Evolutionary conservation across 2,888 invertebrate genomes (phyloP), one percentile per base, ranked within the genome.

Genomic region (Machimus atricapillus): DNA sequence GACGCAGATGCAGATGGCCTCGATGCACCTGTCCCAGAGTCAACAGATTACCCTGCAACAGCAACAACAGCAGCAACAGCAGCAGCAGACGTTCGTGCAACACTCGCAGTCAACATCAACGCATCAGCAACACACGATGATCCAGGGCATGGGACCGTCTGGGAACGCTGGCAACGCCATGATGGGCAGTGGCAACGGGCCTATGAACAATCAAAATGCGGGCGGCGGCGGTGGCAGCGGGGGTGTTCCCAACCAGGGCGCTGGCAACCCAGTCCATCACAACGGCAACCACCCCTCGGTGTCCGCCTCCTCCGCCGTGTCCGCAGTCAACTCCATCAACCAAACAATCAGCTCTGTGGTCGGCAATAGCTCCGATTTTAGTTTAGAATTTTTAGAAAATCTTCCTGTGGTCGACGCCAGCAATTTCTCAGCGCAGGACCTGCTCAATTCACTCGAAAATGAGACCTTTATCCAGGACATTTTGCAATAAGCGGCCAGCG

Each of bases 311-410:
- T 87, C 89, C 73, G 73, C 90, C 90, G 81, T 86, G 6, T 9
- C 88, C 31, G 12, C 88, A 1, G 87, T 86, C 19, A 86, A 87
- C 40, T 86, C 87, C 27, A 92, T 92, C 76, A 92, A 91, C 88
- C 92, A 92, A 88, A 91, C 92, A 86, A 92, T 92, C 87, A 92
- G 91, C 89, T 92, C 92, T 77, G 92, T 92, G 88, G 92, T 92
- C 82, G 92, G 91, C 88, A 92, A 91, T 89, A 91, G 91, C 88
- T 56, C 86, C 58, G 96, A 97, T 93, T 96, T 97, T 92, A 96
- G 95, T 92, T 94, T 97, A 90, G 97, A 97, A 94, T 97, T 97
- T 93, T 94, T 97, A 88, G 97, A 97, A 92, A 96, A 96, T 93
- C 94, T 97, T 92, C 95, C 96, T 87, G 94, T 96, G 89, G 94